Base-by-base conservation (phyloP, 1,140 invertebrate species). In the Pseudomyrmex flavicornis region DNA sequence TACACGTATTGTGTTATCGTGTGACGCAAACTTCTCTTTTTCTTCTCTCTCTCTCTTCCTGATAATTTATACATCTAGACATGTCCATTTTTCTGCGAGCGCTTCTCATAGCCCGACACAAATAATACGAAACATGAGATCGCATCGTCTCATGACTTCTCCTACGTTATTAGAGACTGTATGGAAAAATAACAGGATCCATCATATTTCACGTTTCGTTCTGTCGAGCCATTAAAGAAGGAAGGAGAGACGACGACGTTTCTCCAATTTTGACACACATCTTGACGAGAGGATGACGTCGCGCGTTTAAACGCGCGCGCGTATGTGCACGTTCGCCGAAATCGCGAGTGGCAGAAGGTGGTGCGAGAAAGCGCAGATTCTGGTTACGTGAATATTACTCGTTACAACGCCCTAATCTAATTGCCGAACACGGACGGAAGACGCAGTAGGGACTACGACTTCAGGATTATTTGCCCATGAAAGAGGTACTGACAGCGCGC, bases 351-450 rank as follows among this genome's bases (percentile, higher is more conserved):
- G 35, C 26, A 26, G 69, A 54, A 20, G 22, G 65, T 17, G 15
- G 56, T 7, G 65, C 26, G 65, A 70, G 46, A 48, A 77, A 58
- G 63, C 72, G 83, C 61, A 63, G 66, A n/a, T n/a, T 20, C 72
- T 66, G 72, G 83, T 88, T 85, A 83, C 84, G 84, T 80, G 79
- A 84, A 89, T 89, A 89, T 89, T 89, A 87, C 82, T 89, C 87
- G 87, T 89, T 89, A 87, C 76, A 89, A 83, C 72, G 76, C 70
- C 72, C 73, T 89, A 88, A 87, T 88, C 82, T 84, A 89, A 89
- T 89, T 86, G 59, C 70, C 61, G 73, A 72, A 83, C 54, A 66
- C 56, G n/a, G 68, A 50, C 46, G 77, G 86, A 85, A 88, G 66
- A 79, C 15, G 59, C 44, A n/a, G 65, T n/a, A 69, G 63, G 69